Base-by-base conservation (phyloP, 2,888 invertebrate genomes). In the Eurois occulta region DNA sequence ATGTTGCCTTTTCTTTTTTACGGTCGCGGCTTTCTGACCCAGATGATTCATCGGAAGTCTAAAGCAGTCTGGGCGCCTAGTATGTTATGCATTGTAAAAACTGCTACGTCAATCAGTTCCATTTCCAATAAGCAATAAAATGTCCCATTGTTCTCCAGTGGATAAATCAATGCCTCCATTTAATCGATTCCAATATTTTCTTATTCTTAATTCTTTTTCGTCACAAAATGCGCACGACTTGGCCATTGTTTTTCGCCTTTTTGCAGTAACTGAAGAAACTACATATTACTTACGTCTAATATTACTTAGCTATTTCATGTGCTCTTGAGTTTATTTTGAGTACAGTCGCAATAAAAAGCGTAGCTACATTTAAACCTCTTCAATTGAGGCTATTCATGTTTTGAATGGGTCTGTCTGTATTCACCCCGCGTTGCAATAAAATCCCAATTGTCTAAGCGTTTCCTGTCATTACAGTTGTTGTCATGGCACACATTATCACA, bases 21-120 rank as follows among this genome's bases (percentile, higher is more conserved):
- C 65, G 68, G 75, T 67, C 67, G 41, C 80, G 35, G 67, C 79
- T 75, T 70, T 78, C 65, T 84, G 85, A 82, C 84, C 85, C 78
- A 80, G 48, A 88, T 90, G 89, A 89, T 78, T 90, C 90, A 90
- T 85, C 38, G 68, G 82, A 83, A 86, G 80, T 85, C 81, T 82
- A 58, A 81, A 78, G 69, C 74, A 80, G 75, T 76, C 82, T 75
- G 78, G 60, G 71, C 32, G 69, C 60, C 78, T 78, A 87, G 68
- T 71, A 52, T 74, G 67, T 67, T 77, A 73, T 66, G 75, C 74
- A 76, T 78, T 77, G 58, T 81, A 86, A 87, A 77, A 86, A 82
- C 8, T 75, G 78, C 64, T 76, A 55, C 78, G 73, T 77, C 77
- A 79, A 85, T 78, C 80, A 74, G 70, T 80, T 72, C 60, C 75